These are phyloP conservation scores for Leucophenga montana DNA, from an alignment of 2,888 invertebrate species.

Conservation along the genomic window DNA sequence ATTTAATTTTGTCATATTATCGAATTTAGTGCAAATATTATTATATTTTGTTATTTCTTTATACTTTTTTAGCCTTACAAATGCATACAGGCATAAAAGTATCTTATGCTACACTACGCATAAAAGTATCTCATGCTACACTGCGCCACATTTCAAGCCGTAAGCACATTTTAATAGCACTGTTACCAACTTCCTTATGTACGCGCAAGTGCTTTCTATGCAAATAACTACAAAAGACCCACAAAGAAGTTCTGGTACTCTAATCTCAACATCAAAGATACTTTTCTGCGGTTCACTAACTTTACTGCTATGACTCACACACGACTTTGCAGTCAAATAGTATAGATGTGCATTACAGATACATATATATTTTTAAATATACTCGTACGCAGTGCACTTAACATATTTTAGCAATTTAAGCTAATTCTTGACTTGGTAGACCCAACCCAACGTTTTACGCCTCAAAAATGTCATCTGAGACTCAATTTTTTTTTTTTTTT, in stretches of 20 bases:
- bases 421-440: conserved; percentile 6
- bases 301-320: conserved; percentile 18
- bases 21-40: too few relatives aligned
- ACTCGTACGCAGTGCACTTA: conserved; percentile 5
- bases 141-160: too few relatives aligned
- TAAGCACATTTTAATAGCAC: too few relatives aligned
- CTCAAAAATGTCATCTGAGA: background rate
- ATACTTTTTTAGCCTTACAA: too few relatives aligned
- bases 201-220: too few relatives aligned
- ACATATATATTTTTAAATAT: background rate
- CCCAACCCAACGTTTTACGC: conserved; percentile 4
- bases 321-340: background rate
- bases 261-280: background rate
- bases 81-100: too few relatives aligned
- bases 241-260: background rate
- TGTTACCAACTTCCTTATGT: too few relatives aligned
- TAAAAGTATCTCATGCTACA: too few relatives aligned
- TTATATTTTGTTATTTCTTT: too few relatives aligned
- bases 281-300: background rate
- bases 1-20: too few relatives aligned
- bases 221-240: too few relatives aligned
- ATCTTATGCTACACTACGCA: too few relatives aligned
- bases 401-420: conserved; percentile 21
- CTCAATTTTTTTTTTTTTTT: background rate
- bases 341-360: background rate